Percentiles rank a stretch among this genome's conserved stretches.
Conservation (phyloP, 2,888 invertebrate genomes). For the Lithophane semibrunnea region DNA sequence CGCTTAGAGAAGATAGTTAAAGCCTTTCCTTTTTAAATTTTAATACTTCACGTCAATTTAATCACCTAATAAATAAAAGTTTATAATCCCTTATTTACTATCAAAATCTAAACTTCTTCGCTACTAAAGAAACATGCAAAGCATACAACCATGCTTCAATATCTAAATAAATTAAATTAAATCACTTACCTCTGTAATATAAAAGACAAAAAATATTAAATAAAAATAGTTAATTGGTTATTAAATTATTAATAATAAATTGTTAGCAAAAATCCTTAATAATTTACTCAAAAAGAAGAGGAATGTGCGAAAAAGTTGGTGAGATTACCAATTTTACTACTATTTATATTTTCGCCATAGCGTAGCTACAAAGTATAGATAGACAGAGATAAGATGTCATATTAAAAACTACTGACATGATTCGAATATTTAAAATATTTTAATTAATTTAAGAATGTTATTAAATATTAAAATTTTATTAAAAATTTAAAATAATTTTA, state of each 20-base stretch:
- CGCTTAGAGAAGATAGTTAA: too few relatives aligned
- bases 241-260: constrained; percentile 8
- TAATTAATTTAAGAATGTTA: background rate
- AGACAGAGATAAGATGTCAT: constrained; percentile 1
- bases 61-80: background rate
- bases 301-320: constrained; percentile 88
- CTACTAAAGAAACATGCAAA: constrained; percentile 46
- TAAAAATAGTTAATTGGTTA: constrained; percentile 23
- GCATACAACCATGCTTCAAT: constrained; percentile 40
- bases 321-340: constrained; percentile 36
- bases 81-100: too few relatives aligned
- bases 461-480: background rate
- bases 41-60: background rate
- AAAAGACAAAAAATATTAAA: background rate
- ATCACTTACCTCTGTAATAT: constrained; percentile 47
- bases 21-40: background rate
- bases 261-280: constrained; percentile 37
- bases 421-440: constrained; percentile 48
- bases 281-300: constrained; percentile 71
- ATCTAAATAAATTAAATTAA: background rate
- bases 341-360: constrained; percentile 9
- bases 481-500: constrained; percentile 7
- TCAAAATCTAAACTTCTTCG: background rate
- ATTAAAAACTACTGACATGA: constrained; percentile 1
- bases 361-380: constrained; percentile 19